These are phyloP conservation scores for Heteromyza rotundicornis DNA, from an alignment of 2,888 invertebrate species.

Conservation along the genomic window DNA sequence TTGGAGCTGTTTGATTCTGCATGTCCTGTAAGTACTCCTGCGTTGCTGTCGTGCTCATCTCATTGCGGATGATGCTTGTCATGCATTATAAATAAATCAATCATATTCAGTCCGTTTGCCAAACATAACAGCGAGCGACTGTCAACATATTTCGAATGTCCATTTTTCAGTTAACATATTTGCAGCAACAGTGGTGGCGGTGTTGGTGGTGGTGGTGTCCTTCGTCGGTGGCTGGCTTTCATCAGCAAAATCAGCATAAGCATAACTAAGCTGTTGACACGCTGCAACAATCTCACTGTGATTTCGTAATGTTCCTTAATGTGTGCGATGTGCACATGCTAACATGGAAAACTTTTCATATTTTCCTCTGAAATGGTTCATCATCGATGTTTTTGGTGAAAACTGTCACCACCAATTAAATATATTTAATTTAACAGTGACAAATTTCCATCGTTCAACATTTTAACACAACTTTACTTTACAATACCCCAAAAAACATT, in stretches of 20 bases:
- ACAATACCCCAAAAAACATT: too few relatives aligned
- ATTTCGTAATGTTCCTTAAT: background rate
- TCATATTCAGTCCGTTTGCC: slow-evolving; percentile 6
- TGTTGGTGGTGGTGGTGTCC: background rate
- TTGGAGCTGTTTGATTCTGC: background rate
- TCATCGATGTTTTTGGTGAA: too few relatives aligned
- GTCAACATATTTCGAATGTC: slow-evolving; percentile 6
- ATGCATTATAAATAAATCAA: slow-evolving; percentile 7
- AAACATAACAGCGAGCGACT: background rate
- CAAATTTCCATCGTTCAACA: too few relatives aligned
- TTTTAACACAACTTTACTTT: too few relatives aligned
- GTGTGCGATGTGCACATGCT: background rate
- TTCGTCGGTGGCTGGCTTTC: too few relatives aligned
- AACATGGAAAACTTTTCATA: too few relatives aligned
- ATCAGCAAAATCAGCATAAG: too few relatives aligned
- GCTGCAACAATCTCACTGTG: background rate
- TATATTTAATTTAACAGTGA: too few relatives aligned
- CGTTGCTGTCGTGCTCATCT: background rate
- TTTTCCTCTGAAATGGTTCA: too few relatives aligned
- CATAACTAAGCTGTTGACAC: too few relatives aligned
- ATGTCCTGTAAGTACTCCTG: background rate
- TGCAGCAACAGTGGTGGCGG: background rate
- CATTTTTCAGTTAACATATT: slow-evolving; percentile 1
- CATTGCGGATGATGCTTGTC: background rate
- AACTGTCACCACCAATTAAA: too few relatives aligned